Base-by-base conservation (phyloP, 2,888 invertebrate species). In the Agrilus cyanescens region DNA sequence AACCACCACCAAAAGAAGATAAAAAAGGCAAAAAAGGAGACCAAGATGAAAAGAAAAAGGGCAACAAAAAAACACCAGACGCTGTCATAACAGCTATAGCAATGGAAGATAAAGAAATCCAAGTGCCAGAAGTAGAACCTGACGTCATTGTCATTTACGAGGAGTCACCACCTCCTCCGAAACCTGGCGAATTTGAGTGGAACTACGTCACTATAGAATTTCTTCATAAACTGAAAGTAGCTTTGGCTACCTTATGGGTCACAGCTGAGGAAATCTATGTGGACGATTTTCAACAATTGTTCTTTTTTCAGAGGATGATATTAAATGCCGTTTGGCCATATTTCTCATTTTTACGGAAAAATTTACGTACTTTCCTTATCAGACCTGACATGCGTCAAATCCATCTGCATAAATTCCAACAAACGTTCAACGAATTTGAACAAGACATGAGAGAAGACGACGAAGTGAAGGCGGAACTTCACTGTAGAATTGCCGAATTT, bases 391-490 rank as follows among this genome's bases (percentile, higher is more conserved):
- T 60, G n/a, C 78, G 76, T 57, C 77, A 78, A 57, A 68, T 71
- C 40, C 57, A 74, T 45, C 66, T 81, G 5, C 57, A 66, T 37
- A 57, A 63, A 14, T 80, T 81, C 57, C 80, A 79, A 59, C 66
- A 62, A 30, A 62, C 69, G 25, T 79, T 75, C 50, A 81, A 81
- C 61, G 65, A 70, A 15, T 70, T 80, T 46, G 74, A 75, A 49
- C 65, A 69, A 44, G 75, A 78, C 53, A 70, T 75, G 62, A 66
- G 79, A 2, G 66, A 70, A 43, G 68, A 78, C 43, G 61, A 65
- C 49, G 70, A 75, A 45, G 65, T 76, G 2, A 80, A 78, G 59
- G 72, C 72, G 44, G 80, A 80, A 61, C 67, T 80, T 61, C 76
- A 79, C 51, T 75, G 74, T 48, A 54, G 60, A 36, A 57, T 63